Conservation (phyloP, 2,888 invertebrate species). For the Operophtera brumata region DNA sequence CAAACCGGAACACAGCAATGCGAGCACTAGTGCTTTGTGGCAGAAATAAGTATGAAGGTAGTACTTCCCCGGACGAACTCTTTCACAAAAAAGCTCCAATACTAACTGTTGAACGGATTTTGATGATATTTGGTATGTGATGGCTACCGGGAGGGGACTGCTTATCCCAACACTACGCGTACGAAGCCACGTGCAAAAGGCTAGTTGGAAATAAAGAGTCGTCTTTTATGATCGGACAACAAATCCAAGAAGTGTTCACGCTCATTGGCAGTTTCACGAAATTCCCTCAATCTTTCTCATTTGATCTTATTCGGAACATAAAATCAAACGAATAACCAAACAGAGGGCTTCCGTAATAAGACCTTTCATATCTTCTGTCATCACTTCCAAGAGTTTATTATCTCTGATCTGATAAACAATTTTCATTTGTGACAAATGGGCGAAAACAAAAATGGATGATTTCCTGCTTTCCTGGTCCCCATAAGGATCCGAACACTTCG, state of each 20-base stretch:
- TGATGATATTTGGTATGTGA: no score
- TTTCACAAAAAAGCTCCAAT: no score
- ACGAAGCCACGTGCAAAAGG: no score
- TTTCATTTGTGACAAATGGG: conserved; percentile 22
- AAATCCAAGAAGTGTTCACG: background rate
- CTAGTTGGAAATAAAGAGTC: background rate
- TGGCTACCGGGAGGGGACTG: no score
- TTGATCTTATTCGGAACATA: conserved; percentile 17
- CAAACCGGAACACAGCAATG: no score
- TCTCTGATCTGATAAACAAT: conserved; percentile 21
- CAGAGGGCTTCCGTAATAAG: conserved; percentile 8
- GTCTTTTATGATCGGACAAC: background rate
- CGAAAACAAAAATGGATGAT: conserved; percentile 28
- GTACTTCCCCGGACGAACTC: no score
- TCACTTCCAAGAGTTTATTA: conserved; percentile 15
- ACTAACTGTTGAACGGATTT: no score
- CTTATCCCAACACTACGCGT: no score
- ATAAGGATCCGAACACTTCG: conserved; percentile 15
- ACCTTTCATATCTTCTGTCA: conserved; percentile 18
- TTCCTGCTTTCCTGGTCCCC: conserved; percentile 11
- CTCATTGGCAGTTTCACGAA: background rate
- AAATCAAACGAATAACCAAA: conserved; percentile 18
- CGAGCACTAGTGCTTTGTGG: no score
- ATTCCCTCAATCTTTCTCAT: conserved; percentile 14
- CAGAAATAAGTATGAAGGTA: no score